phyloP scores from a whole-genome alignment of 2,113 vertebrate genomes.

The Nibea albiflora region DNA sequence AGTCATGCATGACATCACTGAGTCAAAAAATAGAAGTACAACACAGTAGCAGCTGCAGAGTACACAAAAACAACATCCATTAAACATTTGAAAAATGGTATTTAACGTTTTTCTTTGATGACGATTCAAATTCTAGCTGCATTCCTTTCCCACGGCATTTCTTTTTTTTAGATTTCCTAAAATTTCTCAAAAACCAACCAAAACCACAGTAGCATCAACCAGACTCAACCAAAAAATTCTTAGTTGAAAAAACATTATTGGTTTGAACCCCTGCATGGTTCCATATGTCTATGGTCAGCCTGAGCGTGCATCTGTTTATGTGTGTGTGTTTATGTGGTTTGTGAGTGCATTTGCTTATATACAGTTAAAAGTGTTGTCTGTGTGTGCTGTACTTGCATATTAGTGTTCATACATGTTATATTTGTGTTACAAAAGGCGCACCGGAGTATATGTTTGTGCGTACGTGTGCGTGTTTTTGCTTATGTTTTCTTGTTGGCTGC shows the following conservation, averaged over 20 bases:
- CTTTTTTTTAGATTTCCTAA: conserved; percentile 53
- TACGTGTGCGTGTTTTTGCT: conserved; percentile 22
- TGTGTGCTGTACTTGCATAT: conserved; percentile 28
- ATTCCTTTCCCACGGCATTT: conserved; percentile 74
- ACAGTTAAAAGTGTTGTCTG: conserved; percentile 9
- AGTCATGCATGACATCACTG: background rate
- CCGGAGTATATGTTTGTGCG: conserved; percentile 14
- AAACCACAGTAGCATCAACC: conserved; percentile 74
- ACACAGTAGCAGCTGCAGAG: conserved; percentile 15
- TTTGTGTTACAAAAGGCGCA: conserved; percentile 26
- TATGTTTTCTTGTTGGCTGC: conserved; percentile 59
- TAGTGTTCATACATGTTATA: conserved; percentile 30
- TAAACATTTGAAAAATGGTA: conserved; percentile 46
- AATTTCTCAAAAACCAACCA: conserved; percentile 45
- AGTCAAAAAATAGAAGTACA: background rate
- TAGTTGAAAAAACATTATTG: conserved; percentile 60
- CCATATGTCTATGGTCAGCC: conserved; percentile 62
- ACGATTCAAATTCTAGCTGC: conserved; percentile 46
- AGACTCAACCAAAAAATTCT: conserved; percentile 55
- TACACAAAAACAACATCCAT: conserved; percentile 21
- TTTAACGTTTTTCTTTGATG: conserved; percentile 44
- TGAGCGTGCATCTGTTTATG: conserved; percentile 37
- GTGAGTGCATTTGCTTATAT: conserved; percentile 27
- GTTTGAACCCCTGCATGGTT: conserved; percentile 64
- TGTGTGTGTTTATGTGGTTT: conserved; percentile 52